Base-by-base conservation (phyloP, 2,113 vertebrate genomes). In the Rostratula benghalensis region DNA sequence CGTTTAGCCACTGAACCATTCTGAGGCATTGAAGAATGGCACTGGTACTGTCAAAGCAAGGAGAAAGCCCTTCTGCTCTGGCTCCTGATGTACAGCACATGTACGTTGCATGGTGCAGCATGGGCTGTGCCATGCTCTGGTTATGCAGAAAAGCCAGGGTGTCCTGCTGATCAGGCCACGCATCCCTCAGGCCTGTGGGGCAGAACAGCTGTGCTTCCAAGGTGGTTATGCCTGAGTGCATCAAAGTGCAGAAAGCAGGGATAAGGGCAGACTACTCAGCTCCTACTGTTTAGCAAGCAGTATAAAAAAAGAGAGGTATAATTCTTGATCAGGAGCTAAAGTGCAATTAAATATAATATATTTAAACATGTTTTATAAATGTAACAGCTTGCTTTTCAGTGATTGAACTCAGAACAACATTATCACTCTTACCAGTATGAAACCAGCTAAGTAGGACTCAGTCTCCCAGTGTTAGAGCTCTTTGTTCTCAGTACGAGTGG, bases 71-170 rank as follows among this genome's bases (percentile, higher is more conserved):
- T 5, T 48, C 56, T 69, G 16, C 45, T 33, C 39, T 21, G 45
- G 7, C 25, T 82, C 46, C 27, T 37, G 59, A 20, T 0, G 1
- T 46, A 18, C 51, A 33, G 28, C 4, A 1, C 5, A 1, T 5
- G 43, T 53, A 31, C 15, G 7, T 12, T 25, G 65, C 0, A 0
- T 31, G 24, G 77, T 45, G 13, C 1, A 0, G 67, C 39, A 37
- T 1, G 3, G 63, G 24, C n/a, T 2, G 2, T 51, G 39, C 43
- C 59, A 60, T 89, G 31, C 50, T 50, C 51, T 12, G 13, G n/a
- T 39, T 30, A 11, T 45, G 41, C 23, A 25, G 20, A 53, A 18
- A 64, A 59, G 27, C 0, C 0, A 53, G 64, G 31, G n/a, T 53
- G 43, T 48, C 60, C 31, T 75, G 43, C 15, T 41, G 63, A 27